Evolutionary conservation across 1,140 invertebrate genomes (phyloP).

Genomic region (Philotrypesis tridentata): DNA sequence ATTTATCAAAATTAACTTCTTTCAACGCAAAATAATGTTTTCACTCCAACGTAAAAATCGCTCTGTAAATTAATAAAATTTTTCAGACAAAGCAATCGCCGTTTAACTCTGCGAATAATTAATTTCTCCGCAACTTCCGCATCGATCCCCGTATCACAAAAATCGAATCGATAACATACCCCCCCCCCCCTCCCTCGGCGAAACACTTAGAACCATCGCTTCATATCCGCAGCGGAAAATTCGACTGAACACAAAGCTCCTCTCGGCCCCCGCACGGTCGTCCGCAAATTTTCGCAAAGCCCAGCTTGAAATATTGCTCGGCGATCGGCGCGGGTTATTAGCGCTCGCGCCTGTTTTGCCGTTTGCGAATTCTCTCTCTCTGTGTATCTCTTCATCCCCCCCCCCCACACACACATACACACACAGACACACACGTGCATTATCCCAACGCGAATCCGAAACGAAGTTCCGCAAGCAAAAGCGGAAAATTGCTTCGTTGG

Average conservation of each 20-base stretch:
- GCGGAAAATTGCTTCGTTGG: constrained; percentile 39
- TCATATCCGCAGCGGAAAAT: background rate
- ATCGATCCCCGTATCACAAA: no score
- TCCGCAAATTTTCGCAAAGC: constrained; percentile 24
- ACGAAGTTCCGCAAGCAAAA: constrained; percentile 24
- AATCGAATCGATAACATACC: no score
- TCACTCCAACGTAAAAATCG: no score
- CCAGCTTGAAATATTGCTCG: background rate
- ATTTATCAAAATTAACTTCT: no score
- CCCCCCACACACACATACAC: background rate
- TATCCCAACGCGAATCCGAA: constrained; percentile 1
- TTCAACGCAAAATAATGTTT: no score
- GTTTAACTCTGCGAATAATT: no score
- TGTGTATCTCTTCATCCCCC: no score
- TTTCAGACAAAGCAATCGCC: no score
- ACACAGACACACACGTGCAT: background rate
- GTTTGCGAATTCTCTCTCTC: background rate
- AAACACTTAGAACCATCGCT: background rate
- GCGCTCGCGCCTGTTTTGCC: background rate
- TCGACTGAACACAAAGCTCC: background rate
- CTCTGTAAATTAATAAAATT: no score
- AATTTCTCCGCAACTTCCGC: no score
- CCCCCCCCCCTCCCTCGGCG: background rate
- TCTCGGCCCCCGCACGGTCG: background rate
- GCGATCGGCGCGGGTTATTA: constrained; percentile 18